Base-by-base conservation (phyloP, 2,797 vertebrate species). In the Synanceia verrucosa region DNA sequence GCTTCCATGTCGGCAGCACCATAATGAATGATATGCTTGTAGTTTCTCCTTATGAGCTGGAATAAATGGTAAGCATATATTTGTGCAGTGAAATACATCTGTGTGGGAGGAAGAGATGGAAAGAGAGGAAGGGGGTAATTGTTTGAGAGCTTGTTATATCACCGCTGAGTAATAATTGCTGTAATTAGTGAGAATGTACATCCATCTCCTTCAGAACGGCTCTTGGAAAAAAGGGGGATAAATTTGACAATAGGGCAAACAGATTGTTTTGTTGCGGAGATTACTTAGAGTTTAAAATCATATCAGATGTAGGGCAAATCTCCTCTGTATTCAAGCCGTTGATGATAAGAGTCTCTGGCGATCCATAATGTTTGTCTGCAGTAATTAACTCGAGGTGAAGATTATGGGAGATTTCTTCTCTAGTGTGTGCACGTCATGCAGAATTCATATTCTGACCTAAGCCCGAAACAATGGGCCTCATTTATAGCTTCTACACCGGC, bases 311-410 rank as follows among this genome's bases (percentile, higher is more conserved):
- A 79, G 83, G 77, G 76, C 67, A 88, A 89, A 89, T 85, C 88
- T 85, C 78, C 48, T 88, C 81, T 87, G 86, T 87, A 76, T 87
- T 88, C 78, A 88, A 76, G 78, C 84, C 84, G 78, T 53, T 72
- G 18, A 71, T 28, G 86, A 85, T 89, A 90, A 90, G 78, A 89
- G 66, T 88, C 89, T 88, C 86, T 74, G 81, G 86, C 81, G 88
- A 89, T 86, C 81, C 77, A 84, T 89, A 84, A 85, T 89, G 81
- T 92, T 91, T 91, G 87, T 89, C 89, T 87, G 81, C 87, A 85
- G 89, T 92, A 94, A 94, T 94, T 94, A 95, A 93, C 91, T 85
- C 56, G 81, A 92, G 92, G 92, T 94, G 91, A 94, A 91, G 92
- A 93, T 94, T 94, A 93, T 65, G 75, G 78, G 70, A 90, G 87